Evolutionary conservation across 2,888 invertebrate species (phyloP).

Genomic region (Galerucella nymphaeae): DNA sequence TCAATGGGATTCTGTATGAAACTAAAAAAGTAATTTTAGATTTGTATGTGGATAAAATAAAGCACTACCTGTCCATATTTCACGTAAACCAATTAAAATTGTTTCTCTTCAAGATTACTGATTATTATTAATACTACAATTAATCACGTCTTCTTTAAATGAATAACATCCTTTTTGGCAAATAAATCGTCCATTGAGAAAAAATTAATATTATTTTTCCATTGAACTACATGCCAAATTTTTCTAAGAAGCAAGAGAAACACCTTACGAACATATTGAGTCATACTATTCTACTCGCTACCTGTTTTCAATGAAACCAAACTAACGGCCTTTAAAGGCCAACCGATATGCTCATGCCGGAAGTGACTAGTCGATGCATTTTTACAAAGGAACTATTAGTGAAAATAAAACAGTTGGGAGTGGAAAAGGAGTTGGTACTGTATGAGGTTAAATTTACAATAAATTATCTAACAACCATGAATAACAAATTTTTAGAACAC

Average conservation of each 20-base stretch:
- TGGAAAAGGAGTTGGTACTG: not conserved
- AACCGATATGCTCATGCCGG: constrained; percentile 35
- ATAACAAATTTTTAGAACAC: not conserved
- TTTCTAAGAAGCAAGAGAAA: constrained; percentile 40
- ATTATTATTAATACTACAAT: constrained; percentile 19
- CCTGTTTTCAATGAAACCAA: constrained; percentile 54
- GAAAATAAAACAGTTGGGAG: not conserved
- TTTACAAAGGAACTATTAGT: not conserved
- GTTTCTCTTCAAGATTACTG: too few species aligned
- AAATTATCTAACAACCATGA: constrained; percentile 2
- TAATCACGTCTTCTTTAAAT: constrained; percentile 31
- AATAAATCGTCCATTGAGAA: constrained; percentile 38
- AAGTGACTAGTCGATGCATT: constrained; percentile 22
- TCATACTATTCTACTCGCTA: constrained; percentile 42
- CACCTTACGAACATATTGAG: constrained; percentile 38
- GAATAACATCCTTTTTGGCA: constrained; percentile 35
- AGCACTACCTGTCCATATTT: not conserved
- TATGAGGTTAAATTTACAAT: not conserved
- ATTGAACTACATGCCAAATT: constrained; percentile 38
- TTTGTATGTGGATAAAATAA: too few species aligned
- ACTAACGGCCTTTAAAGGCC: constrained; percentile 49
- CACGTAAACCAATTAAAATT: not conserved
- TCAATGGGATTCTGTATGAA: too few species aligned
- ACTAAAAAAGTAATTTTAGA: too few species aligned
- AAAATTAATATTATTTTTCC: constrained; percentile 41